Evolutionary conservation across 2,888 invertebrate species (phyloP).

Genomic region (Hipparchia semele): DNA sequence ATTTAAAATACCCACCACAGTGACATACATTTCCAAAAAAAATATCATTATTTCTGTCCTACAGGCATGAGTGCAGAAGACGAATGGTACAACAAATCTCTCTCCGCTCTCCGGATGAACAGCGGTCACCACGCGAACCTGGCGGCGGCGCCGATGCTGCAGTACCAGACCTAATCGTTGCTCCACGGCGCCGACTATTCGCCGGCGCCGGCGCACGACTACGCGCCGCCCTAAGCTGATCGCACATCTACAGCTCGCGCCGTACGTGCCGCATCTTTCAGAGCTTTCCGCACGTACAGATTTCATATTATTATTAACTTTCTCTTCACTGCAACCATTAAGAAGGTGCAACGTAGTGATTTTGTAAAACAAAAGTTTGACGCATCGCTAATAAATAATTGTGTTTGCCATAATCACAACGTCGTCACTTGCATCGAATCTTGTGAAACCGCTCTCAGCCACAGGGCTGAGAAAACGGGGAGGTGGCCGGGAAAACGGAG

Average conservation of each 20-base stretch:
- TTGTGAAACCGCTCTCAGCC: too few relatives aligned
- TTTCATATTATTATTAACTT: too few relatives aligned
- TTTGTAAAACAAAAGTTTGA: too few relatives aligned
- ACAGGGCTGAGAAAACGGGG: too few relatives aligned
- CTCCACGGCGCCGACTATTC: slow-evolving; percentile 81
- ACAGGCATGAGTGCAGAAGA: slow-evolving; percentile 96
- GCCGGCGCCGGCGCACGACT: slow-evolving; percentile 78
- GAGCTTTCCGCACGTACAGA: not conserved
- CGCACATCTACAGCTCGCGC: not conserved
- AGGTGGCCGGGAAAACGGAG: too few relatives aligned
- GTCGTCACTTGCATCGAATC: too few relatives aligned
- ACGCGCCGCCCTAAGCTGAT: slow-evolving; percentile 54
- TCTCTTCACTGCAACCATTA: too few relatives aligned
- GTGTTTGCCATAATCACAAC: too few relatives aligned
- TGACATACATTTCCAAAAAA: too few relatives aligned
- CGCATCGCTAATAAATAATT: too few relatives aligned
- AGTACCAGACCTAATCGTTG: slow-evolving; percentile 97
- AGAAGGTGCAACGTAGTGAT: too few relatives aligned
- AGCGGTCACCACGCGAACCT: slow-evolving; percentile 97
- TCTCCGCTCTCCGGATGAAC: slow-evolving; percentile 98
- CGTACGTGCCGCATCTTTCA: not conserved
- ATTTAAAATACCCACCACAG: too few relatives aligned
- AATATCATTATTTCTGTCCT: slow-evolving; percentile 26
- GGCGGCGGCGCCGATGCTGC: slow-evolving; percentile 97
- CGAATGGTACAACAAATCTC: slow-evolving; percentile 99